Base-by-base conservation (phyloP, 2,888 invertebrate genomes). In the Tetramorium bicarinatum region DNA sequence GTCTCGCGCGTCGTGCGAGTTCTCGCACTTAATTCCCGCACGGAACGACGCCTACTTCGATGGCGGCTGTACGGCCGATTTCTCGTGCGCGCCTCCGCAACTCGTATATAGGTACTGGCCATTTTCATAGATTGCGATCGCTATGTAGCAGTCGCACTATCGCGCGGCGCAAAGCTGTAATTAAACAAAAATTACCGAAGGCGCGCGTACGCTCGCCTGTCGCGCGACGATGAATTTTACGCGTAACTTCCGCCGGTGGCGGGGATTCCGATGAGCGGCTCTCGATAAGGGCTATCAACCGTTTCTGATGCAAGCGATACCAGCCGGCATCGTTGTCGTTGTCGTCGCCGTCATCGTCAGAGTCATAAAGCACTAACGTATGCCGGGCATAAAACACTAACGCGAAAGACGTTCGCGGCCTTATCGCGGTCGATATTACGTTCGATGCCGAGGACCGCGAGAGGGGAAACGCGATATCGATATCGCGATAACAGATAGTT, bases 1-100 rank as follows among this genome's bases (percentile, higher is more conserved):
- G 89, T 90, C 89, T 91, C 85, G 84, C 90, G 87, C 84, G 76
- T 87, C 88, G 89, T 87, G 88, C 90, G 74, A 90, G 84, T 91
- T 91, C 89, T 90, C 89, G 89, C 91, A 84, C 89, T 89, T 87
- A 80, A 86, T 90, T 88, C 84, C 87, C 87, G 82, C 80, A 77
- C 67, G 59, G 52, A 77, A 77, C 72, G 59, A 69, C 66, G 72
- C 83, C 82, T 11, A 44, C 75, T 74, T 47, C 34, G 64, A 71
- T 74, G n/a, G 3, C 44, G 49, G 54, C 66, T 18, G 4, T 34
- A 29, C 49, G 34, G 47, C 81, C 83, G 84, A 88, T 87, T 83
- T 86, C 75, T 80, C 75, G 66, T 34, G 21, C 25, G 25, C 2
- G 41, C 41, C 18, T 72, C 21, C 6, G 38, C 21, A 61, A n/a